These are phyloP conservation scores for Anas bernieri DNA, from an alignment of 2,797 vertebrate genomes.

Conservation along the genomic window DNA sequence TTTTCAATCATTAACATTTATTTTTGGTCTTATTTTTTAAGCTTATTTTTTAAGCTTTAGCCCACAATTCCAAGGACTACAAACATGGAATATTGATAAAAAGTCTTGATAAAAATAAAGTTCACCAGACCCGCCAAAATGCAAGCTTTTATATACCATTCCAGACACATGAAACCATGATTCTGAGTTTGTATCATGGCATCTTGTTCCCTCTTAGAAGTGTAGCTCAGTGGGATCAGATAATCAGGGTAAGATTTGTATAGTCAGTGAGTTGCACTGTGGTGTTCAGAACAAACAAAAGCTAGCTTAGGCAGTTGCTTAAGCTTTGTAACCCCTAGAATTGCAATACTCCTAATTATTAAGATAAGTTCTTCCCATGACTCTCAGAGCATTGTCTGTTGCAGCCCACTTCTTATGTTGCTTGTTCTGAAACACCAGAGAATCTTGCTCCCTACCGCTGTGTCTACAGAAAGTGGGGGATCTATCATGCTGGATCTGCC, in stretches of 20 bases:
- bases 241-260: not conserved
- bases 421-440: not conserved
- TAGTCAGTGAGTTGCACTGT: rapidly evolving
- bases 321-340: not conserved
- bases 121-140: not conserved
- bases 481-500: not conserved
- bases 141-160: not conserved
- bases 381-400: not conserved
- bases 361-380: not conserved
- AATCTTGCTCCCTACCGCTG: not conserved
- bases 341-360: not conserved
- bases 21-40: not conserved
- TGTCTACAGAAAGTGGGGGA: not conserved
- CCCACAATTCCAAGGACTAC: not conserved
- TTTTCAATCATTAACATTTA: not conserved
- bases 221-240: not conserved
- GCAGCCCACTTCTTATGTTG: not conserved
- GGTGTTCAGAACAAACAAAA: not conserved
- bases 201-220: not conserved
- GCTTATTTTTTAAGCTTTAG: not conserved
- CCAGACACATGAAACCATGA: not conserved
- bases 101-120: not conserved
- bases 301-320: not conserved
- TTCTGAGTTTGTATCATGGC: not conserved
- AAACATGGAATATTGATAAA: not conserved